These are phyloP conservation scores for Zapornia atra DNA, from an alignment of 2,113 vertebrate species.

Conservation along the genomic window DNA sequence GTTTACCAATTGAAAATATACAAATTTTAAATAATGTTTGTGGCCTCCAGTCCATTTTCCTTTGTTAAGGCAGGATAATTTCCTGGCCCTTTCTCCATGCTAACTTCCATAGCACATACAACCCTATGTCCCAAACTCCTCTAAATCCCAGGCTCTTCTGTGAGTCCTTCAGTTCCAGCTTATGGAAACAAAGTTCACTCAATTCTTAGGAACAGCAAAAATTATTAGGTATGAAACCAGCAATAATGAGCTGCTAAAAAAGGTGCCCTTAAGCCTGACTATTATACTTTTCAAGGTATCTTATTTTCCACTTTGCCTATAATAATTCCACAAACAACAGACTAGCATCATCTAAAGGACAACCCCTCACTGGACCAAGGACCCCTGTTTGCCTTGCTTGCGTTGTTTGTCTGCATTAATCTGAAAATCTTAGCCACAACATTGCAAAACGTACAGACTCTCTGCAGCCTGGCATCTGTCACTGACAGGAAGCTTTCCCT, in stretches of 20 bases:
- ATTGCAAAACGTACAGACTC: neutral
- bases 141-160: neutral
- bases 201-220: neutral
- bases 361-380: neutral
- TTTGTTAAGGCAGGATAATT: neutral
- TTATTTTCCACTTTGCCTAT: neutral
- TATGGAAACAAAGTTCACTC: neutral
- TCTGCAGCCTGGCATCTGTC: constrained; percentile 7
- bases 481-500: constrained; percentile 17
- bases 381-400: neutral
- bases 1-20: neutral
- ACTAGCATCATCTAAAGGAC: neutral
- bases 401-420: neutral
- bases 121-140: neutral
- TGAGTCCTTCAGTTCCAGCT: neutral
- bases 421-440: constrained; percentile 15
- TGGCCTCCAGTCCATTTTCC: neutral
- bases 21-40: neutral
- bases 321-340: neutral
- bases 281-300: neutral
- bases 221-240: neutral
- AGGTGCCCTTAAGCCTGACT: neutral
- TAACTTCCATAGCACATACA: neutral
- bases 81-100: neutral
- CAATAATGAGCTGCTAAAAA: neutral